Conservation (phyloP, 1,140 invertebrate genomes). For the Chrysomallon squamiferum region DNA sequence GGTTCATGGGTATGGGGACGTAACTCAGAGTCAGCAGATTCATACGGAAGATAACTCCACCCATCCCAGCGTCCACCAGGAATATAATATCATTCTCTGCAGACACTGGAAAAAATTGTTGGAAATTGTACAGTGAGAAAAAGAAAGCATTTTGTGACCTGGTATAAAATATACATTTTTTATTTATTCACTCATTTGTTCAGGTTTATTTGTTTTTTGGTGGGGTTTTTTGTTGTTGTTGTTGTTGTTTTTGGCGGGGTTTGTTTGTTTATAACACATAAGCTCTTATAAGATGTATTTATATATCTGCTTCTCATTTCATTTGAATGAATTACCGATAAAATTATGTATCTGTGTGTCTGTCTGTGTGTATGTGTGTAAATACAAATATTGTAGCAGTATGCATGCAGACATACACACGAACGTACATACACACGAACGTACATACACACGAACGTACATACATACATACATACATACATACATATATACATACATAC, state of each 20-base stretch:
- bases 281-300: too few relatives aligned
- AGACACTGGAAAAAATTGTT: conserved; percentile 20
- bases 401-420: background rate
- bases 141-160: background rate
- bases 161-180: background rate
- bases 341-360: too few relatives aligned
- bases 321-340: too few relatives aligned
- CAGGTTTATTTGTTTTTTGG: background rate
- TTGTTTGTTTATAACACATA: background rate
- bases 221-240: too few relatives aligned
- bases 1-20: conserved; percentile 32
- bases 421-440: background rate
- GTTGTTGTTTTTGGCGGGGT: background rate
- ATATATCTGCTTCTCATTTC: too few relatives aligned
- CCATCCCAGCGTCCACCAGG: conserved; percentile 32
- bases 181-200: background rate
- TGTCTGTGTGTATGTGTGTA: too few relatives aligned
- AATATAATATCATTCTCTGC: conserved; percentile 39
- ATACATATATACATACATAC: too few relatives aligned
- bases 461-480: too few relatives aligned
- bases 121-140: background rate
- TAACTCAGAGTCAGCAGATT: conserved; percentile 31
- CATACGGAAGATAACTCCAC: conserved; percentile 35
- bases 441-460: too few relatives aligned
- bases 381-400: too few relatives aligned